Percentiles rank a stretch among this genome's conserved stretches.
Evolutionary conservation across 1,140 invertebrate genomes (phyloP).

Genomic region (Aphelenchoides avenae): DNA sequence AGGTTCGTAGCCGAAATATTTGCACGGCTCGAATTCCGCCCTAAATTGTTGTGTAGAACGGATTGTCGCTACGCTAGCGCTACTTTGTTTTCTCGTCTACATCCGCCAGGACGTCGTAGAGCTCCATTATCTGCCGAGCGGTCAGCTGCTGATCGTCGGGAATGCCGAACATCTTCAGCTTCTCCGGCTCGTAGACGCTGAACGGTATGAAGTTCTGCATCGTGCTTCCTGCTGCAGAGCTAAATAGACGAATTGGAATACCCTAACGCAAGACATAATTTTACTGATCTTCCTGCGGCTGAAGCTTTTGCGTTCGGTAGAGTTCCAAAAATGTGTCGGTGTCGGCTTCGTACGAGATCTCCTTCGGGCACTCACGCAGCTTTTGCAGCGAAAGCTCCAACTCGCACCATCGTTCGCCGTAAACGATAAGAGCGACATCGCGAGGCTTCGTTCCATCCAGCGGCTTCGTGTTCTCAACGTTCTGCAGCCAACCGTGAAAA

Average conservation of each 20-base stretch:
- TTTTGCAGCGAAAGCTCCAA: conserved; percentile 49
- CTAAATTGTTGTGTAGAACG: too few species aligned
- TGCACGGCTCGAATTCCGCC: conserved; percentile 51
- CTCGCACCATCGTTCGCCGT: conserved; percentile 55
- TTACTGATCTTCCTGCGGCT: too few species aligned
- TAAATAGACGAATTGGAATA: too few species aligned
- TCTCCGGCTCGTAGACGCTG: conserved; percentile 56
- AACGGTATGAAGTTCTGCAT: conserved; percentile 52
- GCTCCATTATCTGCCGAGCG: conserved; percentile 52
- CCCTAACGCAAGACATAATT: too few species aligned
- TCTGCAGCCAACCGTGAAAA: conserved; percentile 47
- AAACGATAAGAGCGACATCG: conserved; percentile 52
- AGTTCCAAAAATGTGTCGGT: too few species aligned
- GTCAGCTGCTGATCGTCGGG: conserved; percentile 57
- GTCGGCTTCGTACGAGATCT: conserved; percentile 24
- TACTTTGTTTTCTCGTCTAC: conserved; percentile 47
- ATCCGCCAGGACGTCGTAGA: conserved; percentile 51
- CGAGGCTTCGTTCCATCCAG: conserved; percentile 24
- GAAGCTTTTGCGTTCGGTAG: too few species aligned
- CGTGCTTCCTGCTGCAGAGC: too few species aligned
- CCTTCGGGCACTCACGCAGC: conserved; percentile 28
- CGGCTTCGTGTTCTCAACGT: conserved; percentile 40
- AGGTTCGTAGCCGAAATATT: too few species aligned
- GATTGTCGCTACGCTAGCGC: too few species aligned
- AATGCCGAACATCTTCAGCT: conserved; percentile 57